Evolutionary conservation across 2,888 invertebrate species (phyloP).

Genomic region (Caenorhabditis sp.): DNA sequence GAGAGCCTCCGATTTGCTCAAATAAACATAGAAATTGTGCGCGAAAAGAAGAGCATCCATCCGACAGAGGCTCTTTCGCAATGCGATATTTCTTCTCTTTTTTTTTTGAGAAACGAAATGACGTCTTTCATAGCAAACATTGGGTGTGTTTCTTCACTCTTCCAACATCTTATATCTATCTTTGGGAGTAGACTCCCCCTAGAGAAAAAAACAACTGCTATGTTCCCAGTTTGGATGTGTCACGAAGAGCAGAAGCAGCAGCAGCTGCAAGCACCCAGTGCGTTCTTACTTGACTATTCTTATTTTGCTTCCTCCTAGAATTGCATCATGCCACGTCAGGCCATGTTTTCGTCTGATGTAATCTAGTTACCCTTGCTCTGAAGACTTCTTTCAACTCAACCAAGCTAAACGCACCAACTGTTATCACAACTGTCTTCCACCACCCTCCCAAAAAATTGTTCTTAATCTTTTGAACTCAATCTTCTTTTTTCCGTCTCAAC

Average conservation of each 20-base stretch:
- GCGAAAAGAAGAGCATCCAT: constrained; percentile 34
- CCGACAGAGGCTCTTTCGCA: constrained; percentile 37
- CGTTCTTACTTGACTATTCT: constrained; percentile 18
- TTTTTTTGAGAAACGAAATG: constrained; percentile 11
- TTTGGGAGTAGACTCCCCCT: constrained; percentile 36
- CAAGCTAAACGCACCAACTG: constrained; percentile 14
- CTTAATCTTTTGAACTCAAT: constrained; percentile 55
- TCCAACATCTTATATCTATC: neutral
- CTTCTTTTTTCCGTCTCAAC: constrained; percentile 34
- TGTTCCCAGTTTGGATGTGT: constrained; percentile 26
- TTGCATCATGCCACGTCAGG: constrained; percentile 58
- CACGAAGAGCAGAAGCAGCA: constrained; percentile 21
- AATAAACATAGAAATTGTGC: constrained; percentile 47
- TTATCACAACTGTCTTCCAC: constrained; percentile 52
- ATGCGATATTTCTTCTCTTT: constrained; percentile 20
- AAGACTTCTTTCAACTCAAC: constrained; percentile 28
- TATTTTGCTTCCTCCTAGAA: constrained; percentile 36
- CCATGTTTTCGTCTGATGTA: constrained; percentile 31
- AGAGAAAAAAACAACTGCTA: constrained; percentile 16
- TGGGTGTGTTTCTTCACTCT: constrained; percentile 31
- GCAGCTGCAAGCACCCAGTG: constrained; percentile 10
- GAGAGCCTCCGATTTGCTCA: constrained; percentile 42
- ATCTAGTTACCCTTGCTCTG: constrained; percentile 29
- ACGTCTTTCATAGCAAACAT: constrained; percentile 35
- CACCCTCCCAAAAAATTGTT: constrained; percentile 52